Evolutionary conservation across 2,113 vertebrate genomes (phyloP), one percentile per base, ranked within the genome.

Genomic region (Spea multiplicata): DNA sequence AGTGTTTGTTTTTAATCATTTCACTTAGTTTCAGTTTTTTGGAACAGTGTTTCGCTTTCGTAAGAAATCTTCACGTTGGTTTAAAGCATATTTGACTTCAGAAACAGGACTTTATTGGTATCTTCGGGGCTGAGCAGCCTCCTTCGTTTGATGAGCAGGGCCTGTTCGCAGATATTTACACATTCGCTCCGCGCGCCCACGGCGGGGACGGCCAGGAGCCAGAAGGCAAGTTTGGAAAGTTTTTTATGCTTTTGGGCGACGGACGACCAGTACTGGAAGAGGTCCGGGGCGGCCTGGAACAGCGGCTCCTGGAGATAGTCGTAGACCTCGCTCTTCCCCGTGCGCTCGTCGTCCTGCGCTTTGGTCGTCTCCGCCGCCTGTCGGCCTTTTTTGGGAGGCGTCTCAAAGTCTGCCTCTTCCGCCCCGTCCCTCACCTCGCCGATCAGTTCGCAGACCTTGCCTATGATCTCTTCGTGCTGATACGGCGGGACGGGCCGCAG

Each of bases 91-190:
- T 99, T 99, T 84, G 96, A 96, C 89, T 96, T 97, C 88, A 99
- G 94, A 88, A 99, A 99, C 92, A 99, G 96, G 67, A 99, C 96
- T 86, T 98, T 99, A 93, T 99, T 99, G 95, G 97, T 97, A 82
- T 99, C 96, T 88, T 99, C 97, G 0, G 94, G 92, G 65, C 95
- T 97, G 71, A 99, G 95, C 83, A 97, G 95, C 66, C 96, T 93
- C 87, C 92, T 93, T 90, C 93, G 90, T 87, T 96, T 98, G 91
- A 98, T 94, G 0, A 95, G 93, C 86, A 99, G 90, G 5, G 95
- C 95, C 87, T 99, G 96, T 86, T 98, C 95, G 64, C 97, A 98
- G 91, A 97, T 95, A 84, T 92, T 95, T 82, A 96, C 91, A 80
- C 95, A 98, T 83, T 96, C 95, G 0, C 91, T 93, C 68, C 96